phyloP scores from a whole-genome alignment of 2,797 vertebrate genomes.

The Rhabdomys pumilio region DNA sequence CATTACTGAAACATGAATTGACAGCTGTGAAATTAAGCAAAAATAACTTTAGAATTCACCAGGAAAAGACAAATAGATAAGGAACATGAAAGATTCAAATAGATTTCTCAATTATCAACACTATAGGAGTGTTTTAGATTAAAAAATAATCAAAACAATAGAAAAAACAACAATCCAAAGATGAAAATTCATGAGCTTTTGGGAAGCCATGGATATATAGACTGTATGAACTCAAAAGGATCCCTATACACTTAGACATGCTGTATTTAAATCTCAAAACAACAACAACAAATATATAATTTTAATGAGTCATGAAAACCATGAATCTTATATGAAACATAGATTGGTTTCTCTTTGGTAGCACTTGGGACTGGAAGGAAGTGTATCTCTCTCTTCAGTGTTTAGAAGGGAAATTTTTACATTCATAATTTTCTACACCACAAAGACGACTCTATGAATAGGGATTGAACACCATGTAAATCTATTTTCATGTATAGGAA shows the following conservation, averaged over 20 bases:
- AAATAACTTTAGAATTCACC: constrained; percentile 32
- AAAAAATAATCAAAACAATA: background rate
- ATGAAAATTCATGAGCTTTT: background rate
- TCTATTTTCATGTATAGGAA: constrained; percentile 16
- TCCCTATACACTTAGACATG: background rate
- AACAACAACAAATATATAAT: background rate
- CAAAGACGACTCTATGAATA: background rate
- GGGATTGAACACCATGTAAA: background rate
- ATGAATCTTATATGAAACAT: background rate
- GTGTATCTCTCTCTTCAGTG: background rate
- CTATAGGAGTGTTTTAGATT: background rate
- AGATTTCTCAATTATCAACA: background rate
- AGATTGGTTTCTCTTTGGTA: background rate
- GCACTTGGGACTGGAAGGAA: background rate
- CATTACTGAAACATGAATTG: constrained; percentile 27
- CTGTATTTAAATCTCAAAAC: constrained; percentile 34
- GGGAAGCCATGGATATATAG: background rate
- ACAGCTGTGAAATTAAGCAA: constrained; percentile 3
- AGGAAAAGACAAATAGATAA: background rate
- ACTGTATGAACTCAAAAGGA: background rate
- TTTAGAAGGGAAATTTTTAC: constrained; percentile 20
- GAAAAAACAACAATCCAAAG: background rate
- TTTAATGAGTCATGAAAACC: background rate
- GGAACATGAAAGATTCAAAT: background rate
- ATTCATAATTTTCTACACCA: background rate